Evolutionary conservation across 2,797 vertebrate genomes (phyloP).

Genomic region (Crocidura indochinensis): DNA sequence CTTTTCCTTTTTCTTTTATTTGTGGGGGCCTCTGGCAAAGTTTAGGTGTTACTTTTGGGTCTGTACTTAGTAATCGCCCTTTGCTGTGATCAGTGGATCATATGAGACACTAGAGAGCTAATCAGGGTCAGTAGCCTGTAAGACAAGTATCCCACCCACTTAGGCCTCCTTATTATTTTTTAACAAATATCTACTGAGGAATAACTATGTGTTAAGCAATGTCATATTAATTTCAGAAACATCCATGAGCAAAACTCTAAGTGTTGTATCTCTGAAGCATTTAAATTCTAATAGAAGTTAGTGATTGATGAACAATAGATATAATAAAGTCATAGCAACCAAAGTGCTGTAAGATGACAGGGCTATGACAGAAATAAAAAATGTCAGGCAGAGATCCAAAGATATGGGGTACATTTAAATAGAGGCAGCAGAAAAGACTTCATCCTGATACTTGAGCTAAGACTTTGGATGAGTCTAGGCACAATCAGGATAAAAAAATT

Average conservation of each 20-base stretch:
- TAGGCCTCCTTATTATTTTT: too few relatives aligned
- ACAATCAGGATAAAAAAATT: neutral
- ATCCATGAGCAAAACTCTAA: neutral
- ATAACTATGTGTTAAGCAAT: neutral
- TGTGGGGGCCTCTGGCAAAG: too few relatives aligned
- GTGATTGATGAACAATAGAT: neutral
- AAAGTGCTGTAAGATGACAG: neutral
- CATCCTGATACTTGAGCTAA: neutral
- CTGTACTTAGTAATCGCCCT: too few relatives aligned
- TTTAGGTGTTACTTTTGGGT: too few relatives aligned
- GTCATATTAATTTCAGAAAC: constrained; percentile 14
- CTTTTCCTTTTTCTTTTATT: too few relatives aligned
- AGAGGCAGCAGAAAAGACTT: neutral
- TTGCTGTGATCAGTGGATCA: too few relatives aligned
- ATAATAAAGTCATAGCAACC: neutral
- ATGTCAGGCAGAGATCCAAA: neutral
- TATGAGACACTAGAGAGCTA: too few relatives aligned
- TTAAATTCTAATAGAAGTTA: neutral
- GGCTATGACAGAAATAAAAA: neutral
- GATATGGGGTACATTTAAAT: neutral
- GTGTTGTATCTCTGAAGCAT: neutral
- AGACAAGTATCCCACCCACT: too few relatives aligned
- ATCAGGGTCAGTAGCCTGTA: too few relatives aligned
- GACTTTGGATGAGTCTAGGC: neutral
- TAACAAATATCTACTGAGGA: neutral